These are phyloP conservation scores for Kryptopterus vitreolus DNA, from an alignment of 2,797 vertebrate species.

Conservation along the genomic window DNA sequence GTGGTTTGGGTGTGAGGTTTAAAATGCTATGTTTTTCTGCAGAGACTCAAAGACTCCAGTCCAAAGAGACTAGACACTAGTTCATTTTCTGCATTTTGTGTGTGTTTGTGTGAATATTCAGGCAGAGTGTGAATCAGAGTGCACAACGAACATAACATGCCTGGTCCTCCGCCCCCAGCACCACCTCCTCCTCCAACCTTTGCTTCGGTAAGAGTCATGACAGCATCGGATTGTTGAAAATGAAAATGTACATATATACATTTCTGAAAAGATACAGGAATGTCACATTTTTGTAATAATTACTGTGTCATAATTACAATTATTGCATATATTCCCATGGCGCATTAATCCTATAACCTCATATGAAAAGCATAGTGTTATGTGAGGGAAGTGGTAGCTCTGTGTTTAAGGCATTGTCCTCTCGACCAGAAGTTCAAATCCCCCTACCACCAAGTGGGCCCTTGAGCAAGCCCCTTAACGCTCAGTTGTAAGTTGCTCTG, in stretches of 20 bases:
- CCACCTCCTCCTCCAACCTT: constrained; percentile 85
- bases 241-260: no score
- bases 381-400: no score
- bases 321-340: background rate
- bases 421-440: no score
- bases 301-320: background rate
- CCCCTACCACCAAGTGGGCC: no score
- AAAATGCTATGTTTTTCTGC: background rate
- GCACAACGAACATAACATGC: constrained; percentile 76
- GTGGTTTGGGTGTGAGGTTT: background rate
- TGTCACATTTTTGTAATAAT: background rate
- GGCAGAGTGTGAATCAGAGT: constrained; percentile 42
- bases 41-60: background rate
- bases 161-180: constrained; percentile 87
- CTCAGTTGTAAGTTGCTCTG: no score
- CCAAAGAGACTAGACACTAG: no score
- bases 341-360: background rate
- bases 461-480: no score
- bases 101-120: background rate
- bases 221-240: background rate
- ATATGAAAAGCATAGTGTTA: background rate
- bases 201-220: constrained; percentile 72
- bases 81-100: background rate
- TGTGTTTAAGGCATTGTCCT: no score
- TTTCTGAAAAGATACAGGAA: background rate